A percentile compares a stretch with the other conserved stretches of the same genome.
Conservation (phyloP, 2,113 vertebrate genomes). For the Phyllostomus hastatus region DNA sequence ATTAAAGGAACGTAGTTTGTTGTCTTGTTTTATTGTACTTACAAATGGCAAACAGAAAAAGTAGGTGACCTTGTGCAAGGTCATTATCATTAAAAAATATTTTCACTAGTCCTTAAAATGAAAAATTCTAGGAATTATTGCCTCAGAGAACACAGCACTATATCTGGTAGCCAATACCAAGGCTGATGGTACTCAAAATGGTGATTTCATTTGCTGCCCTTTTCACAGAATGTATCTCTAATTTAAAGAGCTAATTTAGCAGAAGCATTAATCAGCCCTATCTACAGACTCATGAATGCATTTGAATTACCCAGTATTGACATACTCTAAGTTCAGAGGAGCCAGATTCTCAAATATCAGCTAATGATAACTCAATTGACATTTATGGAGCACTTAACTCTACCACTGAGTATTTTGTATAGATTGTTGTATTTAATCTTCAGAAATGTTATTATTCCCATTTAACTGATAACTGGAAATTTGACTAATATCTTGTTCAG, state of each 20-base stretch:
- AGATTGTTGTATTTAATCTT: neutral
- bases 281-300: neutral
- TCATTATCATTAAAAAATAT: neutral
- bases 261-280: neutral
- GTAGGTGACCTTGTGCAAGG: neutral
- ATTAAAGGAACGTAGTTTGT: neutral
- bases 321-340: neutral
- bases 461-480: neutral
- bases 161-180: neutral
- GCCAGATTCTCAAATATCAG: neutral
- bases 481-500: neutral
- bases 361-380: neutral
- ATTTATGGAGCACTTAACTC: neutral
- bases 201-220: neutral
- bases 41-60: neutral
- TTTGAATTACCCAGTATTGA: neutral
- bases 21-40: neutral
- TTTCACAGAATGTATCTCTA: neutral
- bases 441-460: neutral
- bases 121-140: slow-evolving; percentile 30
- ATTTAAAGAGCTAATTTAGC: neutral
- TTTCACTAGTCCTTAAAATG: slow-evolving; percentile 35
- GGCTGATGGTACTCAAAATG: neutral
- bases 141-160: neutral
- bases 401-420: neutral